phyloP scores from a whole-genome alignment of 2,888 invertebrate genomes.

The Nomada lathburiana region DNA sequence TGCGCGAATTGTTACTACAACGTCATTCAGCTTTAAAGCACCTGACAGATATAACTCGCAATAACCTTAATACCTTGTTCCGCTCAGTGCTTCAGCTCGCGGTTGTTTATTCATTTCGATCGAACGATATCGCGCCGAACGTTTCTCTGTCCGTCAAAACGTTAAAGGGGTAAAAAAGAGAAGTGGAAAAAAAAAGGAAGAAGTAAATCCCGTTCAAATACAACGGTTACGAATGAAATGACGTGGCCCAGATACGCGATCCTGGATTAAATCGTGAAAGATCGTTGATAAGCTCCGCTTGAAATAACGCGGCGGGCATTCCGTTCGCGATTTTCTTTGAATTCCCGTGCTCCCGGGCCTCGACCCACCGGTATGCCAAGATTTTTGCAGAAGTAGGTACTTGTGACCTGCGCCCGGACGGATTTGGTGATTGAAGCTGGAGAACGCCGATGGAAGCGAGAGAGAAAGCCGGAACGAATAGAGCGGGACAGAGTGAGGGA shows the following conservation, averaged over 20 bases:
- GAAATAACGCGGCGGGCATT: slow-evolving; percentile 56
- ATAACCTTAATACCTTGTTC: neutral
- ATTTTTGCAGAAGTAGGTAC: slow-evolving; percentile 59
- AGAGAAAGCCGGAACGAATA: neutral
- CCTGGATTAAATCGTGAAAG: slow-evolving; percentile 58
- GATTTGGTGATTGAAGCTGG: slow-evolving; percentile 50
- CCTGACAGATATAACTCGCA: neutral
- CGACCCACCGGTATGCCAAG: slow-evolving; percentile 33
- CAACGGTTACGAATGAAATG: slow-evolving; percentile 41
- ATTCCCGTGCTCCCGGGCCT: slow-evolving; percentile 1
- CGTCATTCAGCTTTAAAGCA: neutral
- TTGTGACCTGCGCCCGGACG: slow-evolving; percentile 36
- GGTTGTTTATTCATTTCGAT: slow-evolving; percentile 10
- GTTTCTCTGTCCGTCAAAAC: slow-evolving; percentile 3
- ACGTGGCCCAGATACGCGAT: slow-evolving; percentile 50
- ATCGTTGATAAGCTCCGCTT: slow-evolving; percentile 58
- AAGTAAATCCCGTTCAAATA: slow-evolving; percentile 22
- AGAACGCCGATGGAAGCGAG: neutral
- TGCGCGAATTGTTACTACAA: neutral
- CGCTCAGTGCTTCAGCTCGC: too few relatives aligned
- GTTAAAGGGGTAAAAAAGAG: neutral
- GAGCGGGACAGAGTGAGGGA: neutral
- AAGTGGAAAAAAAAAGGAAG: neutral
- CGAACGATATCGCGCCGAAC: neutral
- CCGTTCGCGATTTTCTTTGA: slow-evolving; percentile 51